These are phyloP conservation scores for Nothocercus nigrocapillus DNA, from an alignment of 2,113 vertebrate species.

Conservation along the genomic window DNA sequence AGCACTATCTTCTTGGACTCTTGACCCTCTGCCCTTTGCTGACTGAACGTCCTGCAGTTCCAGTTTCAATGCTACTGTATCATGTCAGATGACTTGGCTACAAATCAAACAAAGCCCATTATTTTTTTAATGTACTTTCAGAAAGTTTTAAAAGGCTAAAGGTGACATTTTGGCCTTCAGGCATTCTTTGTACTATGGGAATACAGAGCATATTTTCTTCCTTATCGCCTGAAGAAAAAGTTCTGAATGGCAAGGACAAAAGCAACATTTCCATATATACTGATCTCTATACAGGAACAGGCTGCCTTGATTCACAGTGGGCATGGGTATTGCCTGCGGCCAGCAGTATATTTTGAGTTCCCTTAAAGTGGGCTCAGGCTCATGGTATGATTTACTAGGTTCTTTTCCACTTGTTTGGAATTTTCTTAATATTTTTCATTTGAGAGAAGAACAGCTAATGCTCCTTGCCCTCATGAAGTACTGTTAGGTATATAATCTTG, in stretches of 20 bases:
- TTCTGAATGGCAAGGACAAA: constrained; percentile 21
- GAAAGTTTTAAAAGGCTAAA: neutral
- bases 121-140: neutral
- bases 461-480: neutral
- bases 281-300: neutral
- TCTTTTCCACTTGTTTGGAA: neutral
- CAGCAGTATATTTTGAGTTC: neutral
- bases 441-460: neutral
- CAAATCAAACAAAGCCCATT: neutral
- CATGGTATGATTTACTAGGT: neutral
- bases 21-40: rapidly evolving
- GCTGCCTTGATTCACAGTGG: neutral
- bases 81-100: neutral
- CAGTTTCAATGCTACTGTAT: neutral
- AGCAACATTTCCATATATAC: neutral
- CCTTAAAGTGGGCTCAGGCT: neutral
- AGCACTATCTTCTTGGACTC: neutral
- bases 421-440: neutral
- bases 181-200: neutral
- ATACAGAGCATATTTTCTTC: neutral
- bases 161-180: neutral
- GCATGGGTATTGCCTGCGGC: neutral
- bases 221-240: neutral
- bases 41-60: neutral
- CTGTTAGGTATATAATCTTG: neutral